phyloP scores from a whole-genome alignment of 2,113 vertebrate species.

The Sceloporus tristichus region DNA sequence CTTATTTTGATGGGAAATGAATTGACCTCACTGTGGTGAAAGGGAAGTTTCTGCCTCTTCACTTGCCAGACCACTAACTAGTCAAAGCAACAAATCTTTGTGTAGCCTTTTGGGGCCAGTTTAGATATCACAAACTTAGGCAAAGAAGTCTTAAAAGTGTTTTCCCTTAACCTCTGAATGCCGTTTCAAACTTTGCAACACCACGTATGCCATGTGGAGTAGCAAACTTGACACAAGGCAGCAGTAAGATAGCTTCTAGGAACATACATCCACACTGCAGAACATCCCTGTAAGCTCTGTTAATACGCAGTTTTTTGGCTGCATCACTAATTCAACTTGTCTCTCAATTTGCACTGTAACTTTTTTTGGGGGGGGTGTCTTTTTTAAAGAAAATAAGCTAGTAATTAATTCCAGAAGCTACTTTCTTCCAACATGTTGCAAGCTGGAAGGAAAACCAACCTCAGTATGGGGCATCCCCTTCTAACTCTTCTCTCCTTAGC shows the following conservation, averaged over 20 bases:
- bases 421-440: constrained; percentile 59
- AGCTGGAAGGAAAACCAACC: constrained; percentile 62
- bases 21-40: background rate
- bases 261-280: background rate
- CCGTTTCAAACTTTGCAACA: background rate
- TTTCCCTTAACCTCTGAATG: background rate
- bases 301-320: background rate
- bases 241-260: background rate
- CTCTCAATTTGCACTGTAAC: background rate
- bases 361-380: constrained; percentile 7
- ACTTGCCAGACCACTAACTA: background rate
- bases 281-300: background rate
- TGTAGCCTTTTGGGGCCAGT: no score
- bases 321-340: background rate
- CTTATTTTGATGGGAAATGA: background rate
- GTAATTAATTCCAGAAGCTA: constrained; percentile 49
- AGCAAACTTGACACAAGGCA: background rate
- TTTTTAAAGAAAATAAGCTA: constrained; percentile 7
- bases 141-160: background rate
- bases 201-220: background rate
- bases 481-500: constrained; percentile 60
- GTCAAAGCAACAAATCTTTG: background rate
- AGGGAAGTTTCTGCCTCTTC: background rate
- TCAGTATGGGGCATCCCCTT: constrained; percentile 72
- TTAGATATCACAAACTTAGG: background rate